A percentile compares a stretch with the other conserved stretches of the same genome.
phyloP scores from a whole-genome alignment of 2,888 invertebrate genomes.

The Neoitamus cyanurus region DNA sequence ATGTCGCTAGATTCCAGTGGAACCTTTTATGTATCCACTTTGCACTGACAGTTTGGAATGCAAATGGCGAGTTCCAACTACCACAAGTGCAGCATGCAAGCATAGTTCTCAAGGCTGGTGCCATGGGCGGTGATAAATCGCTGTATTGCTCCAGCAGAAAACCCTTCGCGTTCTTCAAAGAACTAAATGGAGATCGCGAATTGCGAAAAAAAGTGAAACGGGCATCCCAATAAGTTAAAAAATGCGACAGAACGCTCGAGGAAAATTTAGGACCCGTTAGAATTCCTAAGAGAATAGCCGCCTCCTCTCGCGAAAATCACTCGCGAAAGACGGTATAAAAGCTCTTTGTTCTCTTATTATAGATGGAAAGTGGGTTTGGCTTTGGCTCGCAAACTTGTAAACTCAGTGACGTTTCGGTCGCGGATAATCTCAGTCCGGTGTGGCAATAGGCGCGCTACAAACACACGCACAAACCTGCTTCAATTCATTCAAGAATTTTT shows the following conservation, averaged over 20 bases:
- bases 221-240: neutral
- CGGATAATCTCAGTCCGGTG: conserved; percentile 33
- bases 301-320: neutral
- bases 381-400: conserved; percentile 27
- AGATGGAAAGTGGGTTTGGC: conserved; percentile 3
- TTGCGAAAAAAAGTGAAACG: neutral
- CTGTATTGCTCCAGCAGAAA: neutral
- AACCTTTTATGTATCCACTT: neutral
- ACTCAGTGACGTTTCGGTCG: conserved; percentile 40
- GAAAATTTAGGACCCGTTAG: conserved; percentile 1
- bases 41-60: neutral
- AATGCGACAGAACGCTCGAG: neutral
- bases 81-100: neutral
- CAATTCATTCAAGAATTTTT: conserved; percentile 8
- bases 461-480: conserved; percentile 23
- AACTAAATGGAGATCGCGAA: neutral
- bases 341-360: conserved; percentile 5
- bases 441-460: conserved; percentile 4
- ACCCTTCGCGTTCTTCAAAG: neutral
- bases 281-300: conserved; percentile 2
- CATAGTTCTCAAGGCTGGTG: neutral
- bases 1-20: neutral
- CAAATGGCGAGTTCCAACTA: neutral
- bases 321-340: neutral
- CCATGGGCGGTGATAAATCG: neutral